Percentiles rank a stretch among this genome's conserved stretches.
phyloP scores from a whole-genome alignment of 2,113 vertebrate species.

The Cathartes aura region DNA sequence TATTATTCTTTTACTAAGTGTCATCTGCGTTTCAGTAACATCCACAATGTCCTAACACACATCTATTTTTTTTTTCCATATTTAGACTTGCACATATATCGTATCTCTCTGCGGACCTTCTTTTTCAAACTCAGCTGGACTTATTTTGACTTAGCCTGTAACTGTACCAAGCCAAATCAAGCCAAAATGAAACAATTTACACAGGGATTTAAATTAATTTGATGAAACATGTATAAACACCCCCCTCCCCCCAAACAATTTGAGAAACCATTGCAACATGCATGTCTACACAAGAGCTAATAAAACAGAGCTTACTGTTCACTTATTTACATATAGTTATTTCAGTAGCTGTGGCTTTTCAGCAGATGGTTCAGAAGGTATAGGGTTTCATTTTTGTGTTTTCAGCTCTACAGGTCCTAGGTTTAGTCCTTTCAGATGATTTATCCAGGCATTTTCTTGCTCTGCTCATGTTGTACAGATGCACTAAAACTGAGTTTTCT shows the following conservation, averaged over 20 bases:
- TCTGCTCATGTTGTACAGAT: neutral
- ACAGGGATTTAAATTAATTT: neutral
- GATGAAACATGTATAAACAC: neutral
- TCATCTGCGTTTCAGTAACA: neutral
- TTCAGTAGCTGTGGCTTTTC: neutral
- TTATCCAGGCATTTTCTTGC: neutral
- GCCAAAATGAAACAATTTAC: neutral
- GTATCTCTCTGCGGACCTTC: neutral
- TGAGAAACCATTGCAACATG: neutral
- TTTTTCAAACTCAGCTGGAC: neutral
- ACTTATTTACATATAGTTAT: neutral
- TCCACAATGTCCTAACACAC: neutral
- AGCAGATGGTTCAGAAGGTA: neutral
- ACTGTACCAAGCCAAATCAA: neutral
- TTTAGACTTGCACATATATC: neutral
- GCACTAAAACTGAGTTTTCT: neutral
- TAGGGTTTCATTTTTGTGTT: neutral
- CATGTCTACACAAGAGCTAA: neutral
- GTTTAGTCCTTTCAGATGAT: neutral
- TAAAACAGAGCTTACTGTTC: neutral
- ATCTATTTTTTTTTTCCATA: neutral
- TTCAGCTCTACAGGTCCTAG: neutral
- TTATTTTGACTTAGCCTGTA: neutral
- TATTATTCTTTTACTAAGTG: neutral
- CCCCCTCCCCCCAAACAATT: rapidly evolving